These are phyloP conservation scores for Cyanoderma ruficeps DNA, from an alignment of 2,113 vertebrate genomes.

Conservation along the genomic window DNA sequence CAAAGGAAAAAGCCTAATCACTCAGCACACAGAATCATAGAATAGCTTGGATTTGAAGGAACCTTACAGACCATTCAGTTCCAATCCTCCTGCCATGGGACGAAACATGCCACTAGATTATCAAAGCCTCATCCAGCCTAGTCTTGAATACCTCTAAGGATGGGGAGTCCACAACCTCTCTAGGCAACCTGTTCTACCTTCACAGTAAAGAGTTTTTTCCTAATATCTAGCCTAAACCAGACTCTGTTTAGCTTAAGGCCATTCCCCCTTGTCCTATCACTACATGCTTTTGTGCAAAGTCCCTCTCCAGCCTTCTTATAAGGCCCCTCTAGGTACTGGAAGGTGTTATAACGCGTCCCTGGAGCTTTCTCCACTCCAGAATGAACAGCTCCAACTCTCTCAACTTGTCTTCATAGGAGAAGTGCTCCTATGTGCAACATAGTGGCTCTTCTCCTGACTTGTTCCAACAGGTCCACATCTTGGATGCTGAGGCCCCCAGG, in stretches of 20 bases:
- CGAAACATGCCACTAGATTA: neutral
- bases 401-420: neutral
- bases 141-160: neutral
- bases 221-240: accelerated
- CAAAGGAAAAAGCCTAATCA: neutral
- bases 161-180: neutral
- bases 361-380: neutral
- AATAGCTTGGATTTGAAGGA: neutral
- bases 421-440: neutral
- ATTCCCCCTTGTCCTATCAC: neutral
- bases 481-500: neutral
- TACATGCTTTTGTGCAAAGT: neutral
- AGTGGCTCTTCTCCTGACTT: neutral
- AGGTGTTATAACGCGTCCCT: neutral
- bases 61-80: neutral
- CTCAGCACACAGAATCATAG: neutral
- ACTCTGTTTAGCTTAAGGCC: accelerated
- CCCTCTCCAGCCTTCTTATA: neutral
- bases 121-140: neutral
- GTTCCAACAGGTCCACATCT: neutral
- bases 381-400: neutral
- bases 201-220: neutral
- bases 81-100: too few relatives aligned
- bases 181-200: neutral
- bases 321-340: too few relatives aligned